phyloP scores from a whole-genome alignment of 1,140 invertebrate genomes.

The Apis laboriosa region DNA sequence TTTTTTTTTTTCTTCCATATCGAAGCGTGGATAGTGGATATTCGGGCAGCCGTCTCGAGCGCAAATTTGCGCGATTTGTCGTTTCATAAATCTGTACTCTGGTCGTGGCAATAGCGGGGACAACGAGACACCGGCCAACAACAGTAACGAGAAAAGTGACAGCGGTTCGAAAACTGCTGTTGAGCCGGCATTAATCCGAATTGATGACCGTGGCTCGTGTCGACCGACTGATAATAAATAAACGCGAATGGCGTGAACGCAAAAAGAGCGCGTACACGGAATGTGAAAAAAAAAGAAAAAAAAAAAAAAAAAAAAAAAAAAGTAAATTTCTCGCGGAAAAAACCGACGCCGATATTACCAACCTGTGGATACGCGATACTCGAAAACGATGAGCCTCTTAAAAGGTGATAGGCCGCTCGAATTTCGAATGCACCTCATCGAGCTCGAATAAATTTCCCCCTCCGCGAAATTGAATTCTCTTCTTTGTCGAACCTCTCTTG shows the following conservation, averaged over 20 bases:
- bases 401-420: slow-evolving; percentile 11
- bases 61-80: background rate
- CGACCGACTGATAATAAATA: slow-evolving; percentile 58
- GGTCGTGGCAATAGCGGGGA: background rate
- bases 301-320: no score
- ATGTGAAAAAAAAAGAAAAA: background rate
- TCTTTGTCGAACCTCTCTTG: background rate
- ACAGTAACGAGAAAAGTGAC: slow-evolving; percentile 53
- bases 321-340: background rate
- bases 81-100: slow-evolving; percentile 34
- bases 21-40: background rate
- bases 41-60: background rate
- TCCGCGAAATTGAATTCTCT: background rate
- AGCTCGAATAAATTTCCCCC: background rate
- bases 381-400: slow-evolving; percentile 31
- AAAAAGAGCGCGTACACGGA: background rate
- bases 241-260: slow-evolving; percentile 39
- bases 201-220: slow-evolving; percentile 50
- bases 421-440: background rate
- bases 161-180: slow-evolving; percentile 55
- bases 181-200: slow-evolving; percentile 57
- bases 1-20: no score
- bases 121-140: slow-evolving; percentile 24
- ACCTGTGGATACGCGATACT: slow-evolving; percentile 37
- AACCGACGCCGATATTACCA: slow-evolving; percentile 25